Base-by-base conservation (phyloP, 2,888 invertebrate genomes). In the Cephus sareptanus region DNA sequence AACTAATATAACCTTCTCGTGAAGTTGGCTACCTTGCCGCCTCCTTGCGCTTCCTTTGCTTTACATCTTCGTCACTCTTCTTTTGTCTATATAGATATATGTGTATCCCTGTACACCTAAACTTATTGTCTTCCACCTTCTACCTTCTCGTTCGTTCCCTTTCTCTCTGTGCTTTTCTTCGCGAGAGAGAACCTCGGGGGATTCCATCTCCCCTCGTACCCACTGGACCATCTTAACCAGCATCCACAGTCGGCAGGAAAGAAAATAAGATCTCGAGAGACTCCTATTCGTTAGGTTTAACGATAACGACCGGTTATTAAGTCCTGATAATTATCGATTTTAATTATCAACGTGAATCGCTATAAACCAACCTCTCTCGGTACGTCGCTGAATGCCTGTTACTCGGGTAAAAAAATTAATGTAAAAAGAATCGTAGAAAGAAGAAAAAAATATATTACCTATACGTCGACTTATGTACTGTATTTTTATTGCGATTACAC, bases 281-380 rank as follows among this genome's bases (percentile, higher is more conserved):
- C 83, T 80, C 79, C 81, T 86, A 84, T 86, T 85, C 84, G 86
- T 86, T 87, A 84, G 85, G 82, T 84, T 86, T 87, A 84, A 88
- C 87, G 89, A 90, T 89, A 90, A 90, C 89, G 88, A 90, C 88
- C 87, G 88, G 88, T 89, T 89, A 90, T 90, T 89, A 89, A 89
- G 85, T 85, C 85, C 80, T 85, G 89, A 89, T 89, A 89, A 90
- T 90, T 90, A 90, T 90, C 89, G 89, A 89, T 89, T 89, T 90
- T 90, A 89, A 90, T 90, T 89, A 89, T 89, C 90, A 87, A 87
- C 86, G 81, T 78, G 78, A 83, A 81, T 82, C 80, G 76, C 75
- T 81, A 79, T 81, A 80, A 84, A 83, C 75, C 76, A 80, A 40
- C 75, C 74, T 69, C 3, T 74, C 73, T 40, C 69, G 73, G 56